Evolutionary conservation across 2,888 invertebrate genomes (phyloP).

Genomic region (Drosophila pegasa): DNA sequence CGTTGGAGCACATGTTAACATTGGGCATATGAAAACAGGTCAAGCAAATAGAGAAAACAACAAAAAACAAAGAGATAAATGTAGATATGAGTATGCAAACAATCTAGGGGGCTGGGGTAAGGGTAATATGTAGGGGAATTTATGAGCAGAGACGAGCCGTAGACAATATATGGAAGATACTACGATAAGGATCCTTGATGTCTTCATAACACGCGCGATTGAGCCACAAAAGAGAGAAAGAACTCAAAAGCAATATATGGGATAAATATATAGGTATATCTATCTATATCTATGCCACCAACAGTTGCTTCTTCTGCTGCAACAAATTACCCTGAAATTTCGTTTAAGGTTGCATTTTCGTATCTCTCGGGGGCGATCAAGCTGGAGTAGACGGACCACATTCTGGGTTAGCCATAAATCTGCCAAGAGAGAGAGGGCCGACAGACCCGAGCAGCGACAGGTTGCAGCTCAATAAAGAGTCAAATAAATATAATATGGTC

Average conservation of each 20-base stretch:
- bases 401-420: conserved; percentile 64
- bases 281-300: conserved; percentile 57
- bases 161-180: conserved; percentile 1
- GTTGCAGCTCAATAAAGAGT: conserved; percentile 77
- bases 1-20: conserved; percentile 50
- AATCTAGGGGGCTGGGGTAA: conserved; percentile 34
- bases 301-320: conserved; percentile 52
- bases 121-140: conserved; percentile 26
- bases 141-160: neutral
- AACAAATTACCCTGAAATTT: conserved; percentile 75
- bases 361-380: conserved; percentile 59
- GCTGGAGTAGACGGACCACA: conserved; percentile 50
- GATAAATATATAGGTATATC: neutral
- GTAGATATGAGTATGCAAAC: conserved; percentile 42
- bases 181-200: conserved; percentile 52
- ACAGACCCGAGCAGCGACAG: conserved; percentile 62
- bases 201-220: conserved; percentile 78
- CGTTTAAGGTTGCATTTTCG: conserved; percentile 19
- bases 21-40: conserved; percentile 45
- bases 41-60: conserved; percentile 50
- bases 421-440: conserved; percentile 45
- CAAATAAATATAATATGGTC: conserved; percentile 63
- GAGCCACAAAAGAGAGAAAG: conserved; percentile 33
- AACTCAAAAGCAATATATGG: conserved; percentile 4
- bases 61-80: conserved; percentile 35